phyloP scores from a whole-genome alignment of 2,797 vertebrate species.

The Lindbergichthys nudifrons region DNA sequence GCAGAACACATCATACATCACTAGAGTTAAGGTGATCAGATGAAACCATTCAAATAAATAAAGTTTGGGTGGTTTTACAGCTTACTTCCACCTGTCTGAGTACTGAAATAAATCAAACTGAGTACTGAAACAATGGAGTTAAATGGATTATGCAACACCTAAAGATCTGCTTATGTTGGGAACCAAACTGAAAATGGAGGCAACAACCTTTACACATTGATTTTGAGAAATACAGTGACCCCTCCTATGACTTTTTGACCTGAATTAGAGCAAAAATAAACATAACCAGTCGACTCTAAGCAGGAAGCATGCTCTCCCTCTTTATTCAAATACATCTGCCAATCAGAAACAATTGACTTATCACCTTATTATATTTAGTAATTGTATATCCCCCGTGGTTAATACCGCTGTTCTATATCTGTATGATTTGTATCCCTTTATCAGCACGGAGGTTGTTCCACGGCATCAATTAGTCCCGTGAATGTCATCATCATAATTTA shows the following conservation, averaged over 20 bases:
- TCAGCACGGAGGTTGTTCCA: conserved; percentile 39
- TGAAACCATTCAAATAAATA: not conserved
- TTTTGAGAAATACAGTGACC: not conserved
- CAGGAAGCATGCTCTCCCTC: not conserved
- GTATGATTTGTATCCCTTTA: conserved; percentile 43
- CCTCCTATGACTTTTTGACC: not conserved
- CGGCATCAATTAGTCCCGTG: conserved; percentile 69
- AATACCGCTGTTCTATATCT: conserved; percentile 41
- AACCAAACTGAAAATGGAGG: not conserved
- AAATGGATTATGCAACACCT: not conserved
- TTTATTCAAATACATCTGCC: not conserved
- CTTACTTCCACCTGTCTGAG: not conserved
- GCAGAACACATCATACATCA: too few relatives aligned
- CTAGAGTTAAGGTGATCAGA: too few relatives aligned
- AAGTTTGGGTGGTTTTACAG: not conserved
- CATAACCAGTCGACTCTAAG: not conserved
- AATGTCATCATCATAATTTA: conserved; percentile 65
- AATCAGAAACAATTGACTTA: not conserved
- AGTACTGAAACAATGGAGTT: not conserved
- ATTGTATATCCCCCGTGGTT: conserved; percentile 3
- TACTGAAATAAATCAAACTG: not conserved
- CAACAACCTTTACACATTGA: not conserved
- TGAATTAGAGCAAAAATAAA: too few relatives aligned
- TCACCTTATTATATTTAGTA: conserved; percentile 12
- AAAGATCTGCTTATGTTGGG: not conserved